A percentile compares a stretch with the other conserved stretches of the same genome.
Evolutionary conservation across 2,888 invertebrate genomes (phyloP).

Genomic region (Amphimallon solstitiale): DNA sequence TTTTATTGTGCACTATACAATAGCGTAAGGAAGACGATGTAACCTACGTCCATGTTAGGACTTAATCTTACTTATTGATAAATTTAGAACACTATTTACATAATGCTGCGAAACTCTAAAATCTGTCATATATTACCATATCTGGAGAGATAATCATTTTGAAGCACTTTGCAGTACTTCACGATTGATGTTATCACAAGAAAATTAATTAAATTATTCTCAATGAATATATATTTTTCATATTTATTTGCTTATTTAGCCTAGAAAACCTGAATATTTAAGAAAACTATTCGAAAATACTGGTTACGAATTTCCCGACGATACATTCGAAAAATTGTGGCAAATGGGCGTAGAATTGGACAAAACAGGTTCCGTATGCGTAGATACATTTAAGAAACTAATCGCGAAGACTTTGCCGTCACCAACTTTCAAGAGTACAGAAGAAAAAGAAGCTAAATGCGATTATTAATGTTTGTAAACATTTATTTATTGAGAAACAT

Average conservation of each 20-base stretch:
- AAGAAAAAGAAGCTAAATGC: constrained; percentile 73
- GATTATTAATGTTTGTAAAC: constrained; percentile 1
- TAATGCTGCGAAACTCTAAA: too few relatives aligned
- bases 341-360: constrained; percentile 65
- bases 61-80: too few relatives aligned
- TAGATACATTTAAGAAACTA: constrained; percentile 65
- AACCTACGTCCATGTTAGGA: too few relatives aligned
- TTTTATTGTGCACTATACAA: too few relatives aligned
- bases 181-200: too few relatives aligned
- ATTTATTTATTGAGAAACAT: constrained; percentile 15
- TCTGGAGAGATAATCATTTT: too few relatives aligned
- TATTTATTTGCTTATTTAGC: constrained; percentile 49
- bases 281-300: constrained; percentile 66
- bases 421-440: constrained; percentile 77
- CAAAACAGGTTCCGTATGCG: constrained; percentile 66
- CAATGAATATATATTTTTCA: neutral
- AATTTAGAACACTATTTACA: too few relatives aligned
- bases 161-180: too few relatives aligned
- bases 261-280: constrained; percentile 56
- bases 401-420: constrained; percentile 51
- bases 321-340: constrained; percentile 66
- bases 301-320: constrained; percentile 65
- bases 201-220: too few relatives aligned
- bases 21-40: too few relatives aligned
- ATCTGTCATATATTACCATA: too few relatives aligned